A percentile compares a stretch with the other conserved stretches of the same genome.
Conservation (phyloP, 2,888 invertebrate species). For the Syritta pipiens region DNA sequence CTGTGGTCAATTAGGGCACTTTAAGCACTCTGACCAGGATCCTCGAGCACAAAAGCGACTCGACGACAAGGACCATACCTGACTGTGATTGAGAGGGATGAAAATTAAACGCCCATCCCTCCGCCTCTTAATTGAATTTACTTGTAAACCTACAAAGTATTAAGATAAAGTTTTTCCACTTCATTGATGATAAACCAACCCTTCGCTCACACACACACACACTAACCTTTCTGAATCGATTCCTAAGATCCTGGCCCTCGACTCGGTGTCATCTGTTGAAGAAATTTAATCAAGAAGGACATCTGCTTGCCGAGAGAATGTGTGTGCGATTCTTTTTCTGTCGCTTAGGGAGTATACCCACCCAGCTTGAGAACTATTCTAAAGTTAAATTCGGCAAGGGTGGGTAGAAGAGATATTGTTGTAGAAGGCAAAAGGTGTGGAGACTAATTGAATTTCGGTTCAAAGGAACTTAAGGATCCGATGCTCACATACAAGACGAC, state of each 20-base stretch:
- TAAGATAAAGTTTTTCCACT: conserved; percentile 20
- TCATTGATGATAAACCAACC: conserved; percentile 16
- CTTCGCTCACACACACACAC: neutral
- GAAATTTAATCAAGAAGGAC: conserved; percentile 53
- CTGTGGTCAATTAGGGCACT: conserved; percentile 7
- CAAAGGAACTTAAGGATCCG: conserved; percentile 11
- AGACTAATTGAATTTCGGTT: conserved; percentile 35
- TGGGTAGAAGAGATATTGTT: neutral
- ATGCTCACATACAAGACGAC: neutral
- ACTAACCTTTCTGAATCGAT: no score
- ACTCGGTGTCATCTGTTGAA: conserved; percentile 35
- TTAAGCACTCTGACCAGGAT: neutral
- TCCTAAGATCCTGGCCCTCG: conserved; percentile 7
- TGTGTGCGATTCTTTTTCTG: no score
- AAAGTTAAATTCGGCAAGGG: conserved; percentile 27
- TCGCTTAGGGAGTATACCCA: no score
- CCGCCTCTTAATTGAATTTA: conserved; percentile 39
- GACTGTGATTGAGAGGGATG: neutral
- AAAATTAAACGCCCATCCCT: neutral
- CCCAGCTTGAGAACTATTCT: neutral
- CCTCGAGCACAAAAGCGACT: conserved; percentile 1
- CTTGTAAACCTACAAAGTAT: conserved; percentile 5
- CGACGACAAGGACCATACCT: neutral
- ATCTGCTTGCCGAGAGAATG: conserved; percentile 19
- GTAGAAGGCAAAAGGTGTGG: conserved; percentile 7